Evolutionary conservation across 2,888 invertebrate species (phyloP).

Genomic region (Sphaerophoria taeniata): DNA sequence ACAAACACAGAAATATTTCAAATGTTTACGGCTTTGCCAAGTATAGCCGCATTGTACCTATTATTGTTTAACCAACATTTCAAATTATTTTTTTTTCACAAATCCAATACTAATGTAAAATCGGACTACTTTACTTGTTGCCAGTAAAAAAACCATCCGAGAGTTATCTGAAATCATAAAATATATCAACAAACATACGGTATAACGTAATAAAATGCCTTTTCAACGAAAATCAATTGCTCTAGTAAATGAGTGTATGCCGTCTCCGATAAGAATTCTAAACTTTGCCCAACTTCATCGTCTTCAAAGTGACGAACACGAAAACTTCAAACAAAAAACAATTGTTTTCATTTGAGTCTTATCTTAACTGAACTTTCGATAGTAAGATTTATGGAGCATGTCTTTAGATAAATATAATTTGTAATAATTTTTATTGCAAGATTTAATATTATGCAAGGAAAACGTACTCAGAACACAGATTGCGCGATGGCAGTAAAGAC

Average conservation of each 20-base stretch:
- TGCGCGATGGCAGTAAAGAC: not conserved
- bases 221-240: conserved; percentile 8
- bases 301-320: not conserved
- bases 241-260: not conserved
- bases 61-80: no score
- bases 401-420: conserved; percentile 25
- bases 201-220: conserved; percentile 7
- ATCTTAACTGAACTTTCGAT: not conserved
- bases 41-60: no score
- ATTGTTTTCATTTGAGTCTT: not conserved
- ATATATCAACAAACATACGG: not conserved
- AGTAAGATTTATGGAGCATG: not conserved
- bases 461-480: not conserved
- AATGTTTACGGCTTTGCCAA: no score
- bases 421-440: conserved; percentile 3
- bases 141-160: no score
- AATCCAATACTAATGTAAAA: no score
- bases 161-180: conserved; percentile 8
- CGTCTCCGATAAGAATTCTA: not conserved
- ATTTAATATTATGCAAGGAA: not conserved
- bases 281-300: not conserved
- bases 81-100: no score
- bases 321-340: not conserved
- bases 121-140: no score
- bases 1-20: no score